These are phyloP conservation scores for Prenolepis imparis DNA, from an alignment of 2,888 invertebrate genomes.

Conservation along the genomic window DNA sequence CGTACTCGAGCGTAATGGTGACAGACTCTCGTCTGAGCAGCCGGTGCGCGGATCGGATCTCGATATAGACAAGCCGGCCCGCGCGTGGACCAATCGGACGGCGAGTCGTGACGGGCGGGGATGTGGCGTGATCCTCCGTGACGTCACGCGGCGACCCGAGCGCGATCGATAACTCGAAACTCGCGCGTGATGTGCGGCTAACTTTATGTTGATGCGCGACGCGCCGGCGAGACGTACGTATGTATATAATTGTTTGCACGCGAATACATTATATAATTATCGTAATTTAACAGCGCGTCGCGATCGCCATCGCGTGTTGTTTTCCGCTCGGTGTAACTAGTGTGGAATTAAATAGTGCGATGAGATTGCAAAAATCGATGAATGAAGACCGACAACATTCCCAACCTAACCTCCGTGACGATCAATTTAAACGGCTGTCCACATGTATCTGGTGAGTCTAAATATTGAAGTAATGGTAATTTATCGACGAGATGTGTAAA, in stretches of 20 bases:
- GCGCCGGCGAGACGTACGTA: constrained; percentile 53
- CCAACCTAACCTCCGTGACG: not conserved
- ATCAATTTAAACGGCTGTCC: not conserved
- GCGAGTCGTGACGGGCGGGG: constrained; percentile 79
- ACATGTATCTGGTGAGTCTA: not conserved
- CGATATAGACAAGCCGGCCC: constrained; percentile 73
- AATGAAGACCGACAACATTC: no score
- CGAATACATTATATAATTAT: not conserved
- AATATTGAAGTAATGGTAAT: not conserved
- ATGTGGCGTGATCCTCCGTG: constrained; percentile 86
- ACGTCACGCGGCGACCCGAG: constrained; percentile 79
- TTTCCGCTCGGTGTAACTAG: not conserved
- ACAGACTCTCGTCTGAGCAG: constrained; percentile 28
- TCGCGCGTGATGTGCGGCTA: constrained; percentile 46
- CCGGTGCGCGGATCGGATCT: constrained; percentile 63
- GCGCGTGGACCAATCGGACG: constrained; percentile 82
- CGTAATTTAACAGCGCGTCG: not conserved
- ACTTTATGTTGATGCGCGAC: constrained; percentile 44
- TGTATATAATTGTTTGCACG: not conserved
- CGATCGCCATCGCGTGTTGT: not conserved
- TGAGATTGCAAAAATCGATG: not conserved
- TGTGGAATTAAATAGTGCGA: not conserved
- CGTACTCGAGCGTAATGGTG: not conserved
- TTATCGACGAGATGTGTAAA: constrained; percentile 10
- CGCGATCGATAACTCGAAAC: constrained; percentile 72